Base-by-base conservation (phyloP, 2,888 invertebrate species). In the Trachelus tabidus region DNA sequence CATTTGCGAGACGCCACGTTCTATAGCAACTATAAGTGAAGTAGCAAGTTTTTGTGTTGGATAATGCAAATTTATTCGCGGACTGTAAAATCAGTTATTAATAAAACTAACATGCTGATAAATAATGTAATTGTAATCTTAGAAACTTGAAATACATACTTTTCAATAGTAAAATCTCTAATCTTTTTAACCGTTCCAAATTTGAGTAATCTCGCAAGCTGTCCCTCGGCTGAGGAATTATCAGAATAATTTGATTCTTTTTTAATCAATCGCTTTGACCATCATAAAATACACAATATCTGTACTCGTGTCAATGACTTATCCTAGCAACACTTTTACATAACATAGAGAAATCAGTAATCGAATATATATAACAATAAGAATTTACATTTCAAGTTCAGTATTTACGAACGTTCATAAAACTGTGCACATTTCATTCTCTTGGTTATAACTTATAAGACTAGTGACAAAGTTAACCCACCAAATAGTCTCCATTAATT, bases 21-120 rank as follows among this genome's bases (percentile, higher is more conserved):
- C 83, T 68, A 87, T 82, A 3, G 84, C 81, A 11, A 82, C 73
- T 1, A 76, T 83, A 15, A 87, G 12, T 11, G 87, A 86, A 4
- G 87, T 87, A 69, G 75, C 77, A 23, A 86, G 76, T 23, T 79
- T 79, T 12, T 75, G 23, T 0, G 78, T 81, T 3, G 85, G 85
- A 76, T 87, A 83, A 80, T 86, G 86, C 12, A 87, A 74, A 56
- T 85, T 81, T 75, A 87, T 76, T 34, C 82, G 71, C 1, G 81
- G 77, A 4, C 86, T 87, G 30, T 4, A 68, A 40, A 73, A 31
- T 40, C 40, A 40, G 40, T 40, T 1, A 40, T 40, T 40, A 15
- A 40, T 40, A 15, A 15, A 40, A 40, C 1, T 40, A 40, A 40
- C 40, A 4, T 15, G 12, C 15, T 15, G 0, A 15, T 15, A 15